phyloP scores from a whole-genome alignment of 1,140 invertebrate genomes.

The Drosophila kepulauana region DNA sequence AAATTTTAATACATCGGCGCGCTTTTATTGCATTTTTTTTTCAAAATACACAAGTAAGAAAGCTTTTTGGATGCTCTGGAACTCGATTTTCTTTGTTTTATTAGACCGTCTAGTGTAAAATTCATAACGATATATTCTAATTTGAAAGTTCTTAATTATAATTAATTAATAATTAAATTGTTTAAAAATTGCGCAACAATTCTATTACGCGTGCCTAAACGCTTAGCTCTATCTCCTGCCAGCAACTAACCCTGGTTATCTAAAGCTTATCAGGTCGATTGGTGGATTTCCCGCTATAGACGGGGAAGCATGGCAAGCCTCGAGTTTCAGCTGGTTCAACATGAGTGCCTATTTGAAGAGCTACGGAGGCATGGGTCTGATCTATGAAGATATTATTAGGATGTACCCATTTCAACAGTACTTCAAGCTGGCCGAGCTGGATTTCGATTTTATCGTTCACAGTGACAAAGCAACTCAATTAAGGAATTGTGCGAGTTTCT shows the following conservation, averaged over 20 bases:
- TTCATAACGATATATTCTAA: neutral
- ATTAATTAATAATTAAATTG: too few species aligned
- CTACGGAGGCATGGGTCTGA: slow-evolving; percentile 54
- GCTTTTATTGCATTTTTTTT: too few species aligned
- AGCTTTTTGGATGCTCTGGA: neutral
- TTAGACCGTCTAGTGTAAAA: neutral
- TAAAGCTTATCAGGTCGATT: slow-evolving; percentile 67
- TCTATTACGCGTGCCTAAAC: slow-evolving; percentile 65
- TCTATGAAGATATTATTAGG: slow-evolving; percentile 51
- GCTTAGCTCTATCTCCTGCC: slow-evolving; percentile 61
- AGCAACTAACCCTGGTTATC: slow-evolving; percentile 70
- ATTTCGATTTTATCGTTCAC: slow-evolving; percentile 73
- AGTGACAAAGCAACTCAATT: slow-evolving; percentile 50
- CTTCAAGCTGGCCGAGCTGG: slow-evolving; percentile 69
- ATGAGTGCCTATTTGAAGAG: slow-evolving; percentile 77
- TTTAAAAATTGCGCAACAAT: slow-evolving; percentile 60
- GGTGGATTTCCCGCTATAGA: slow-evolving; percentile 79
- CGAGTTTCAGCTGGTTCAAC: slow-evolving; percentile 78
- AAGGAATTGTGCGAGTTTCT: slow-evolving; percentile 87
- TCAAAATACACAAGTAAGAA: too few species aligned
- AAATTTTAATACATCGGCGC: too few species aligned
- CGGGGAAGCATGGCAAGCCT: slow-evolving; percentile 56
- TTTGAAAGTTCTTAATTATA: neutral
- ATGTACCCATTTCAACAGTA: slow-evolving; percentile 63
- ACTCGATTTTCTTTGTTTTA: neutral